Evolutionary conservation across 2,797 vertebrate genomes (phyloP), one percentile per base, ranked within the genome.

Genomic region (Serranus cabrilla): DNA sequence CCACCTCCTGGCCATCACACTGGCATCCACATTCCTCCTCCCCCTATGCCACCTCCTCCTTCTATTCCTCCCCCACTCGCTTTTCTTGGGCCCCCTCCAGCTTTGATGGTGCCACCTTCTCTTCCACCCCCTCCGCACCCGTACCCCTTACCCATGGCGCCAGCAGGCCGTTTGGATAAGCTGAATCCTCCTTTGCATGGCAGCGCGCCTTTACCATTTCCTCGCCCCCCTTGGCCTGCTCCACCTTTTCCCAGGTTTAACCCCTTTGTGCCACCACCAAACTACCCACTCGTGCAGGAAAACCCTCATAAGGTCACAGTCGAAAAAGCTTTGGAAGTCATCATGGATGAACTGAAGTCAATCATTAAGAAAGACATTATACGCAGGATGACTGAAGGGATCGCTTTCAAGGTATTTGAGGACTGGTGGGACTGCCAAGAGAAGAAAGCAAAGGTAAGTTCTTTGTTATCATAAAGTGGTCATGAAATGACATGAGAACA

Each of bases 381-480:
- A 71, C 95, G 97, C 39, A 96, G 96, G 90, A 97, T 97, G 96
- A 95, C 98, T 14, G 98, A 99, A 88, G 96, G 96, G 40, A 93
- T 96, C 7, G 97, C 98, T 0, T 99, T 99, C 87, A 96, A 96
- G 79, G 95, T 94, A 0, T 99, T 99, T 2, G 98, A 99, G 49
- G 95, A 96, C 65, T 99, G 98, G 98, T 99, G 98, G 98, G 94
- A 96, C 85, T 92, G 95, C 89, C 97, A 96, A 71, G 97, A 98
- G 21, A 94, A 94, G 60, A 94, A 95, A 87, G 93, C 94, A 51
- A 99, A 98, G 96, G 98, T 98, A 85, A n/a, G 81, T 23, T 69
- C 40, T 54, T 37, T 3, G 46, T 45, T 23, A 64, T 55, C 16
- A 43, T 21, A 4, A 66, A 14, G 0, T 37, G 43, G 11, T 20